A percentile compares a stretch with the other conserved stretches of the same genome.
Evolutionary conservation across 2,113 vertebrate species (phyloP).

Genomic region (Tragelaphus imberbis): DNA sequence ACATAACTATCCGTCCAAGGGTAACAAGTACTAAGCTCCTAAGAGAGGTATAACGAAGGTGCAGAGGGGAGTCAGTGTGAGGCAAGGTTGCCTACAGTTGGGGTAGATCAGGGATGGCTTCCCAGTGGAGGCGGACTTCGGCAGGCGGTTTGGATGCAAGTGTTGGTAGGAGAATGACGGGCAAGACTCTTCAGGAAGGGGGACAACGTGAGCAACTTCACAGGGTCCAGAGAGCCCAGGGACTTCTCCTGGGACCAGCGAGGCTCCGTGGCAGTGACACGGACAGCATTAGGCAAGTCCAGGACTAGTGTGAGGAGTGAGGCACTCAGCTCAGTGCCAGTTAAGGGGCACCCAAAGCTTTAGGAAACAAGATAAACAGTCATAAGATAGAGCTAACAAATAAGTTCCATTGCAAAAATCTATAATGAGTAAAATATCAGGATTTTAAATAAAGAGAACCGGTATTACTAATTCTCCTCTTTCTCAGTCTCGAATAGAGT

Average conservation of each 20-base stretch:
- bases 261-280: no score
- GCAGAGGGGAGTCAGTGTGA: neutral
- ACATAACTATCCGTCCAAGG: neutral
- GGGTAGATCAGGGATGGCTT: neutral
- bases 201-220: neutral
- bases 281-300: neutral
- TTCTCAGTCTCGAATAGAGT: neutral
- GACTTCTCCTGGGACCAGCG: no score
- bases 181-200: neutral
- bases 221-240: neutral
- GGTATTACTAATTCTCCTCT: neutral
- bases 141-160: neutral
- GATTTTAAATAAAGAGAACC: neutral
- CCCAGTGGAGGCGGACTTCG: neutral
- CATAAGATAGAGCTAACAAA: neutral
- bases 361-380: neutral
- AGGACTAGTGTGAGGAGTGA: neutral
- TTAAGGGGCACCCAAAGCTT: neutral
- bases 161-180: accelerated
- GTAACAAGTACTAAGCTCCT: neutral
- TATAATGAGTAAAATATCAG: neutral
- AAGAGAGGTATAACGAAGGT: neutral
- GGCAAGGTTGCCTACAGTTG: neutral
- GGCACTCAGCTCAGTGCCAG: accelerated
- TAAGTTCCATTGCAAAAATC: neutral